Base-by-base conservation (phyloP, 2,113 vertebrate genomes). In the Phaethornis superciliosus region DNA sequence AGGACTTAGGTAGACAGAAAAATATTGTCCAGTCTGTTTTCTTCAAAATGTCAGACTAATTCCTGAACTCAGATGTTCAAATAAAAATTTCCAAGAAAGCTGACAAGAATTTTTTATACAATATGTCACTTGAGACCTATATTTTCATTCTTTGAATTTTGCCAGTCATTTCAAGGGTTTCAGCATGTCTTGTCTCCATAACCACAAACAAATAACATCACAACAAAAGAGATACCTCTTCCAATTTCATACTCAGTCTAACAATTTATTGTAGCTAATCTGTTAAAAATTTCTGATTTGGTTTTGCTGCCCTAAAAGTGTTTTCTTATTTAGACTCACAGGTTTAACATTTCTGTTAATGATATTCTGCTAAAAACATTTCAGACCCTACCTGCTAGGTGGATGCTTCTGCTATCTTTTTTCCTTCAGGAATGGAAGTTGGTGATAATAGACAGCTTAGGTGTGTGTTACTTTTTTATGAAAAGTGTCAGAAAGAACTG, bases 121-220 rank as follows among this genome's bases (percentile, higher is more conserved):
- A 2, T 83, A 94, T 90, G 75, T 85, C 59, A 56, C 55, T 76
- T 81, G 89, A 94, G 68, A 91, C 44, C 22, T 83, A 3, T 90
- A 81, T 94, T 93, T 88, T 94, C 42, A 51, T 74, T 90, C 68
- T 90, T 89, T 72, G 64, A 85, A 79, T 85, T 82, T 81, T 83
- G 46, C 75, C 89, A 93, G 64, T 86, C 60, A 70, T 85, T 95
- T 91, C 85, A 75, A 79, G 63, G 58, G 59, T 84, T 94, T 85
- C 65, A 85, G 35, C 51, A 62, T 28, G 1, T 82, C 59, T 89
- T 82, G 78, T 94, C 89, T 96, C 92, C 92, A 92, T 81, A 94
- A 94, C 91, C 83, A 87, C 89, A 94, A 92, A 90, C 80, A 93
- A 96, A 88, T 83, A 93, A 79, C 56, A 85, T 51, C 76, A 86